Base-by-base conservation (phyloP, 2,888 invertebrate species). In the Spilosoma lubricipeda region DNA sequence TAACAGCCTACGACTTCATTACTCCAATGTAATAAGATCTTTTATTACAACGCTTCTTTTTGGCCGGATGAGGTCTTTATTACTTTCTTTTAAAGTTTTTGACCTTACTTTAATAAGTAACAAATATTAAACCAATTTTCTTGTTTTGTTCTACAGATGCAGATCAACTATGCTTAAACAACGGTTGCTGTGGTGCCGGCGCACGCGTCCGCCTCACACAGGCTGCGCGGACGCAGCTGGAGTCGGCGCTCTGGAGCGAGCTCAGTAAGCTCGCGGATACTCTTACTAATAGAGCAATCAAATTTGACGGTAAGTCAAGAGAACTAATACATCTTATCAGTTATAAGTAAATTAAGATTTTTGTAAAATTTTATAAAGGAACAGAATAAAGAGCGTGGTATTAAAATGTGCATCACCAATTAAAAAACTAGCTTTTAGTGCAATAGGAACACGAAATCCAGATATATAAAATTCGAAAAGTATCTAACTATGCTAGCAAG, bases 221-320 rank as follows among this genome's bases (percentile, higher is more conserved):
- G 82, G 96, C 97, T 83, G 97, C 98, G 86, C 96, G 97, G 74
- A 96, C 97, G 85, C 97, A 98, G 90, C 97, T 98, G 87, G 98
- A 98, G 86, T 96, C 96, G 83, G 97, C 97, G 79, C 96, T 98
- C 80, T 97, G 97, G 89, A 97, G 98, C 85, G 97, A 98, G 84
- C 97, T 98, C 76, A 96, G 96, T 84, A 97, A 97, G 90, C 96
- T 98, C 78, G 97, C 98, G 36, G 97, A 97, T 75, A 96, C 98
- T 80, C 96, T 99, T 87, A 97, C 97, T 71, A 97, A 97, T 82
- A 97, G 98, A 90, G 98, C 98, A 65, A 96, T 96, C 88, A 97
- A 97, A 92, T 98, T 99, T 93, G 98, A 99, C 92, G 97, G 99
- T 99, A 93, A 97, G 97, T 96, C 13, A 67, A 8, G 3, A 67